Evolutionary conservation across 2,797 vertebrate species (phyloP).

Genomic region (Semotilus atromaculatus): DNA sequence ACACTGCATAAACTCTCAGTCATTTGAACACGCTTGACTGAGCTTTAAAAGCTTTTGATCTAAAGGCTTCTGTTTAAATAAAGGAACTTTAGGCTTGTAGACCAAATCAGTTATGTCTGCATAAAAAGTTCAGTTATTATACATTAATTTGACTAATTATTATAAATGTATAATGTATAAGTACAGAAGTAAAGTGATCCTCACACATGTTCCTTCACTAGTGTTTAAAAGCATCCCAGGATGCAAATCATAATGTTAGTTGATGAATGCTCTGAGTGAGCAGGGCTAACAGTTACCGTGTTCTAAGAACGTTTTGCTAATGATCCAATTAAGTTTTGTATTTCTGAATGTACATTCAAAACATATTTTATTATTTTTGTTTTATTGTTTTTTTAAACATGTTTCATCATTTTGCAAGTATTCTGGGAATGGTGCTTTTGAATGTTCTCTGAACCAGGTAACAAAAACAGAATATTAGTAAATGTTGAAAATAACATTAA

Average conservation of each 20-base stretch:
- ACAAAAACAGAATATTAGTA: no score
- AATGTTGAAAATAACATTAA: no score
- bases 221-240: background rate
- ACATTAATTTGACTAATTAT: background rate
- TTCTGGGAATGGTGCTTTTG: background rate
- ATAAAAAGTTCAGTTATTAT: background rate
- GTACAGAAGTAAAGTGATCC: background rate
- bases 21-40: background rate
- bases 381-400: background rate
- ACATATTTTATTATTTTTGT: background rate
- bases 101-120: background rate
- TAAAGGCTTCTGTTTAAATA: background rate
- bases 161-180: background rate
- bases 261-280: background rate
- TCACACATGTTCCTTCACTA: background rate
- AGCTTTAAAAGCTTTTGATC: background rate
- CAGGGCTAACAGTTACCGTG: background rate
- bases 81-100: background rate
- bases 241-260: background rate
- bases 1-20: background rate
- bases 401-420: background rate
- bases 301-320: no score
- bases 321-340: background rate
- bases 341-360: background rate
- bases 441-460: background rate